Evolutionary conservation across 2,113 vertebrate species (phyloP), one percentile per base, ranked within the genome.

Genomic region (Caranx melampygus): DNA sequence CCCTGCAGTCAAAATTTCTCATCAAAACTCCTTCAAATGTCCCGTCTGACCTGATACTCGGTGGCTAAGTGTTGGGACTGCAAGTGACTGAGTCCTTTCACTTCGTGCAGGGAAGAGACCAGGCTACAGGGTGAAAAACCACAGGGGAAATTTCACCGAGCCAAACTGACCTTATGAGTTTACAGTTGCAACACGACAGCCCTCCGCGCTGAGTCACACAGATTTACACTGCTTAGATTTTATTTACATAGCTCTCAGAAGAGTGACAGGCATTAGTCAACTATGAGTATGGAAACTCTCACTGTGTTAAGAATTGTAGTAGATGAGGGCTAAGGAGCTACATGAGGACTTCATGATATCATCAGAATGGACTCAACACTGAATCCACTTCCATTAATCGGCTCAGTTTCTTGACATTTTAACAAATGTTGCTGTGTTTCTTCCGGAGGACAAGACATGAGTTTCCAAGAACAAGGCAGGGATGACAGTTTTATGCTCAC

Each of bases 131-230:
- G 75, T 62, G 20, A 61, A 78, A 89, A 87, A 83, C 82, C 88
- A 83, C 80, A 63, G 71, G 85, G 91, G 88, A 74, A 80, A 55
- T 90, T 90, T 90, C 65, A 83, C 68, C 4, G 14, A 76, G 52
- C 76, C 21, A 4, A 62, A 76, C 58, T 83, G 90, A 88, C 77
- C 72, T 73, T 78, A 79, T 45, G 3, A 69, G 74, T 86, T 85
- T 61, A 85, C 75, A 77, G 75, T 74, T 82, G 75, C 62, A 63
- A 84, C 70, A 77, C 12, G 6, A 10, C 65, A 52, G 51, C 47
- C 42, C 66, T 64, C 0, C 52, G 35, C 49, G 21, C 66, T 86
- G 84, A 90, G 60, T 89, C 85, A 87, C 57, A 16, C 42, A 57
- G 44, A 33, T 26, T 40, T 40, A 47, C 64, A 1, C 66, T 7